These are phyloP conservation scores for Procavia capensis DNA, from an alignment of 2,113 vertebrate genomes.

Conservation along the genomic window DNA sequence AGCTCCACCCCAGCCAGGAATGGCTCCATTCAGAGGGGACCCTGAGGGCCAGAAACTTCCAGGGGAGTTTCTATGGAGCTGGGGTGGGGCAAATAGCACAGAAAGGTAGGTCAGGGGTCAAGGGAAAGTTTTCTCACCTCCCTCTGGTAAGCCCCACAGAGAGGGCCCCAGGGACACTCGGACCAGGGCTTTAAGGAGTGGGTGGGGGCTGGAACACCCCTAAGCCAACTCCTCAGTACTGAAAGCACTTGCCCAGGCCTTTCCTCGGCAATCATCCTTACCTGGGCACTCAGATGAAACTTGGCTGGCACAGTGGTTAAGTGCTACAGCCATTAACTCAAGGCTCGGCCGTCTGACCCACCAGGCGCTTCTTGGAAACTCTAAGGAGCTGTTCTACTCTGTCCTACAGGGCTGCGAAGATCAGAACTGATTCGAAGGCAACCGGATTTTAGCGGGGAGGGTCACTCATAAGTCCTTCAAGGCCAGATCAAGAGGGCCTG, in stretches of 20 bases:
- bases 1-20: conserved; percentile 78
- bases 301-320: too few relatives aligned
- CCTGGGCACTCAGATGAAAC: neutral
- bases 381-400: too few relatives aligned
- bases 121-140: conserved; percentile 49
- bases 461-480: conserved; percentile 3
- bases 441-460: too few relatives aligned
- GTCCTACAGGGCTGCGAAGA: too few relatives aligned
- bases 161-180: neutral
- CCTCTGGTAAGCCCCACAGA: neutral
- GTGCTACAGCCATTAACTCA: too few relatives aligned
- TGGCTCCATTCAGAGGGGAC: conserved; percentile 81
- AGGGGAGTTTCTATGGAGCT: conserved; percentile 77
- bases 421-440: too few relatives aligned
- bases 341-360: too few relatives aligned
- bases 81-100: conserved; percentile 55
- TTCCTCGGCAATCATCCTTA: conserved; percentile 30
- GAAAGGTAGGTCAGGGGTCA: conserved; percentile 59
- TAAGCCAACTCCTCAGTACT: neutral
- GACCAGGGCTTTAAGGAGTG: neutral
- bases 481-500: conserved; percentile 35
- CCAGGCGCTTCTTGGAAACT: too few relatives aligned
- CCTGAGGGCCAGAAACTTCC: conserved; percentile 82
- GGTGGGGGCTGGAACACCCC: neutral
- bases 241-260: neutral